Evolutionary conservation across 2,888 invertebrate genomes (phyloP).

Genomic region (Stratiomys singularior): DNA sequence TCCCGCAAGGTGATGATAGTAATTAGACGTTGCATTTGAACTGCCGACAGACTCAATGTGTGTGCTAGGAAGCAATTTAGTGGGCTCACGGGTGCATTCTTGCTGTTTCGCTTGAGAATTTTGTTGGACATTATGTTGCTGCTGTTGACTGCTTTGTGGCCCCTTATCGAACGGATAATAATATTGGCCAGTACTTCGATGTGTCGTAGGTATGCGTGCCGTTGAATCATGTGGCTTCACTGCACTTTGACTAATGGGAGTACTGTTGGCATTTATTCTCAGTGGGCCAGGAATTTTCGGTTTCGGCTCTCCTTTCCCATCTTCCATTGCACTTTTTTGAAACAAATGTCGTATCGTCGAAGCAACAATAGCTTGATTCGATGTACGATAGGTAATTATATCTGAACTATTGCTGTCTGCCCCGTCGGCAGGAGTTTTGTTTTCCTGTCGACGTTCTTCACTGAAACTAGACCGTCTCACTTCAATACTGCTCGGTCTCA

Average conservation of each 20-base stretch:
- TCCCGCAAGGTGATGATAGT: neutral
- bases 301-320: neutral
- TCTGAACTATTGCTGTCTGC: neutral
- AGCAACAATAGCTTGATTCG: conserved; percentile 33
- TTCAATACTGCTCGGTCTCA: neutral
- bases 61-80: neutral
- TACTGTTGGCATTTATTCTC: neutral
- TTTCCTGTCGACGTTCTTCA: conserved; percentile 1
- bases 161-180: neutral
- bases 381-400: conserved; percentile 22
- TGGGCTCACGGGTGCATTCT: neutral
- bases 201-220: neutral
- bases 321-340: conserved; percentile 41
- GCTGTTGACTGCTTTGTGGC: neutral
- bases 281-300: neutral
- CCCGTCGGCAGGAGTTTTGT: neutral
- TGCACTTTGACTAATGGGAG: neutral
- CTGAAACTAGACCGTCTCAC: neutral
- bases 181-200: neutral
- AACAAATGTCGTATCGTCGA: conserved; percentile 49
- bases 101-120: neutral
- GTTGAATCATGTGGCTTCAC: neutral
- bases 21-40: neutral
- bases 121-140: neutral
- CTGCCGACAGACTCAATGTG: neutral